A percentile compares a stretch with the other conserved stretches of the same genome.
phyloP scores from a whole-genome alignment of 2,797 vertebrate genomes.

The Hipposideros larvatus region DNA sequence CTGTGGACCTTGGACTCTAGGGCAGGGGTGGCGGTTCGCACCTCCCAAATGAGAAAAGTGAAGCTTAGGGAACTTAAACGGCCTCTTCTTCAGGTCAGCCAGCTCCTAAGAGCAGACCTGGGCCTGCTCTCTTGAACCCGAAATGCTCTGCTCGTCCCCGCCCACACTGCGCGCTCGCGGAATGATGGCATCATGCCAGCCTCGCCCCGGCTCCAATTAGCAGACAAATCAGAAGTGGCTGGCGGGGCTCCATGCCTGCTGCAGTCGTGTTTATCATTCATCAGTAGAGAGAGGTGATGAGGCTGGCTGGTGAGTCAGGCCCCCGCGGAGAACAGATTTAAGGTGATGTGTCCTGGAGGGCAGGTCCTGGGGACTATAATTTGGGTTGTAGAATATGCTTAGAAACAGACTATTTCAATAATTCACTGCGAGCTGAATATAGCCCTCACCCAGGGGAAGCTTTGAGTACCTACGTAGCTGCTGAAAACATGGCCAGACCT shows the following conservation, averaged over 20 bases:
- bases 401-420: constrained; percentile 41
- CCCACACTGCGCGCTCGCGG: not conserved
- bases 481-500: not conserved
- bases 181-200: constrained; percentile 6
- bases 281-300: constrained; percentile 17
- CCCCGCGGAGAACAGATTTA: constrained; percentile 30
- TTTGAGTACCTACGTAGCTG: not conserved
- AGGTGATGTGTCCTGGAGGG: constrained; percentile 41
- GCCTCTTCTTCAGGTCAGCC: not conserved
- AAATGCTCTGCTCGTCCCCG: not conserved
- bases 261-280: constrained; percentile 58
- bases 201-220: constrained; percentile 64
- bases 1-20: not conserved
- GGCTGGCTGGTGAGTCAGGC: constrained; percentile 61
- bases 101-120: not conserved
- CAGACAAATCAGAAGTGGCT: constrained; percentile 75
- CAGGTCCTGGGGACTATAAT: not conserved
- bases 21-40: not conserved
- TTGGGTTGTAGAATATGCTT: not conserved
- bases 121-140: not conserved
- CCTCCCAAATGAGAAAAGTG: not conserved
- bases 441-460: not conserved
- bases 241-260: not conserved
- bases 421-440: not conserved
- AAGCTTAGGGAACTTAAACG: not conserved